phyloP scores from a whole-genome alignment of 2,797 vertebrate species.

The Petrocephalus sullivani region DNA sequence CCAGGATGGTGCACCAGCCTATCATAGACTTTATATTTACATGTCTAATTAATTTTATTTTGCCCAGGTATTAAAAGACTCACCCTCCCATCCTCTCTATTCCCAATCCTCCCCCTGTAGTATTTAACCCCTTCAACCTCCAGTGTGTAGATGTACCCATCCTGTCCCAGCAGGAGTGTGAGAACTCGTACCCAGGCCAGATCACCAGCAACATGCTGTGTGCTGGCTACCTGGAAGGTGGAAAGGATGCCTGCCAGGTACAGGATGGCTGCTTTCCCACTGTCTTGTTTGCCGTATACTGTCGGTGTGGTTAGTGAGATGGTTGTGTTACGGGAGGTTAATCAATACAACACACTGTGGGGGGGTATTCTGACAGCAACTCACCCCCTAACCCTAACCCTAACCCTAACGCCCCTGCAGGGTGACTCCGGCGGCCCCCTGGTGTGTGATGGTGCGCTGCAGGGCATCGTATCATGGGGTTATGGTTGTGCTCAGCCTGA shows the following conservation, averaged over 20 bases:
- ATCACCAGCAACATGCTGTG: constrained; percentile 65
- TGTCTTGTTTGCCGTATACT: background rate
- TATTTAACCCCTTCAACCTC: constrained; percentile 63
- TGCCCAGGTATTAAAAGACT: background rate
- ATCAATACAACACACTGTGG: background rate
- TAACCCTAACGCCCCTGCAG: constrained; percentile 37
- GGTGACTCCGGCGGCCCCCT: constrained; percentile 78
- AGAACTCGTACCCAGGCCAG: constrained; percentile 51
- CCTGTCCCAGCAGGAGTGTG: constrained; percentile 49
- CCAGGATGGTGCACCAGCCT: background rate
- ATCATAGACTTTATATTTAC: background rate
- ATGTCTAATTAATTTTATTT: background rate
- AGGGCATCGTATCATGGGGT: constrained; percentile 83
- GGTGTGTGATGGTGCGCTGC: constrained; percentile 67
- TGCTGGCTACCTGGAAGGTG: constrained; percentile 61
- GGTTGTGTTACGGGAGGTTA: background rate
- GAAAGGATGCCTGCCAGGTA: constrained; percentile 68
- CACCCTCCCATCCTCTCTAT: background rate
- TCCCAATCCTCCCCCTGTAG: constrained; percentile 35
- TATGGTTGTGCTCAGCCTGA: constrained; percentile 62
- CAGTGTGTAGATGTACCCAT: constrained; percentile 62
- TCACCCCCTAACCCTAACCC: background rate
- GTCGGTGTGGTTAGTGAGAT: background rate
- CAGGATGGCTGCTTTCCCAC: background rate
- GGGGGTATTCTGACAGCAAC: background rate